Evolutionary conservation across 2,113 vertebrate species (phyloP).

Genomic region (Apeltes quadracus): DNA sequence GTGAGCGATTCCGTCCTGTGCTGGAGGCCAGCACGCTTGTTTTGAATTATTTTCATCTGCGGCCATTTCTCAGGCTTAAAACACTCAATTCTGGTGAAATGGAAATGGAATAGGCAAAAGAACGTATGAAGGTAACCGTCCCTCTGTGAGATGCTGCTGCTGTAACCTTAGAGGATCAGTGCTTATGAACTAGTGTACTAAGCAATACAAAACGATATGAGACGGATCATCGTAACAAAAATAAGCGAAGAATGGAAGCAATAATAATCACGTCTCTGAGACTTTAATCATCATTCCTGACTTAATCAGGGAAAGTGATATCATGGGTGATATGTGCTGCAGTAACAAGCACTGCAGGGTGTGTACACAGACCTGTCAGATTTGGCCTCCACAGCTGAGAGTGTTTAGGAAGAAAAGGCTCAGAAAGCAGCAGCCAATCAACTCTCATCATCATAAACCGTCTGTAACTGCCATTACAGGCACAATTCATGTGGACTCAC

Average conservation of each 20-base stretch:
- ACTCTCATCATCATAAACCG: conserved; percentile 44
- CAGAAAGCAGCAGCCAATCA: conserved; percentile 30
- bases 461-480: conserved; percentile 29
- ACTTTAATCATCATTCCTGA: conserved; percentile 31
- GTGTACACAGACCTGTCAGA: conserved; percentile 42
- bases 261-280: conserved; percentile 19
- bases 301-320: conserved; percentile 22
- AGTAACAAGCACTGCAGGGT: conserved; percentile 40
- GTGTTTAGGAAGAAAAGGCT: conserved; percentile 36
- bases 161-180: conserved; percentile 6
- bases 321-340: conserved; percentile 41
- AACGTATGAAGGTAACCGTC: too few species aligned
- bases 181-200: conserved; percentile 9
- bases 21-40: too few species aligned
- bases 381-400: conserved; percentile 53
- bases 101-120: too few species aligned
- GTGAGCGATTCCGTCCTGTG: too few species aligned
- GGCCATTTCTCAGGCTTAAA: too few species aligned
- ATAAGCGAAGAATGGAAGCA: conserved; percentile 45
- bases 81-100: too few species aligned
- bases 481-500: conserved; percentile 26
- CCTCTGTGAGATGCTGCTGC: neutral
- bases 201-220: conserved; percentile 17
- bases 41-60: too few species aligned
- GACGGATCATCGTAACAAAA: conserved; percentile 21